Percentiles rank a stretch among this genome's conserved stretches.
Conservation (phyloP, 2,888 invertebrate species). For the Drosophila anceps region DNA sequence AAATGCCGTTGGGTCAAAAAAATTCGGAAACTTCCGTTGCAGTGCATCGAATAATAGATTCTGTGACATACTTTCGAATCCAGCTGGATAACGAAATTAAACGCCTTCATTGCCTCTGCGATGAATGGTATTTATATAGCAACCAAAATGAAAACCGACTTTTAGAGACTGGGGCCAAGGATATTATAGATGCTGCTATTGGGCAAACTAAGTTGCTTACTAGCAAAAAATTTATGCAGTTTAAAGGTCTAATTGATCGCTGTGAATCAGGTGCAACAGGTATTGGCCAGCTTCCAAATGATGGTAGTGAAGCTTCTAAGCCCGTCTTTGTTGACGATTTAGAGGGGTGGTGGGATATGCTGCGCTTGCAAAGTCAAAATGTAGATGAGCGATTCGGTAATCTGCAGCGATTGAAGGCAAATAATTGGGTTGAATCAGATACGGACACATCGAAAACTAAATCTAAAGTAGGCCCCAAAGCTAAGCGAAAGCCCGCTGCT, state of each 20-base stretch:
- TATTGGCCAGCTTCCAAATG: conserved; percentile 36
- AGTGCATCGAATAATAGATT: conserved; percentile 67
- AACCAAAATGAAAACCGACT: conserved; percentile 74
- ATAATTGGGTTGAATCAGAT: conserved; percentile 83
- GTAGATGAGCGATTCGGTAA: conserved; percentile 82
- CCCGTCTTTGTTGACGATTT: conserved; percentile 87
- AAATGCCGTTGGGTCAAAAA: neutral
- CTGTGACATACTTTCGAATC: conserved; percentile 80
- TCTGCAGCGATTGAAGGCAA: conserved; percentile 78
- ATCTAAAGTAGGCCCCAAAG: conserved; percentile 18
- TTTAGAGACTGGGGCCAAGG: conserved; percentile 82
- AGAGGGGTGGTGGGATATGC: conserved; percentile 89
- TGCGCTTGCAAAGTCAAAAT: conserved; percentile 86
- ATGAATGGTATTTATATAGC: conserved; percentile 86
- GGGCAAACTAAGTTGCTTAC: conserved; percentile 91
- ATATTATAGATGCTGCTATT: conserved; percentile 89
- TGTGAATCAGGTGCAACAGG: conserved; percentile 77
- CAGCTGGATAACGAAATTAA: conserved; percentile 85
- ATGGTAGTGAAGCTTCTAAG: conserved; percentile 77
- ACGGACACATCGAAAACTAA: conserved; percentile 24
- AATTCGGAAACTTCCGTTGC: neutral
- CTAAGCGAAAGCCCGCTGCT: conserved; percentile 30
- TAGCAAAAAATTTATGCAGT: conserved; percentile 91
- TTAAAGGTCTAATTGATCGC: conserved; percentile 87
- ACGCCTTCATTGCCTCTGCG: conserved; percentile 85